These are phyloP conservation scores for Drosophila bipectinata DNA, from an alignment of 1,140 invertebrate genomes.

Conservation along the genomic window DNA sequence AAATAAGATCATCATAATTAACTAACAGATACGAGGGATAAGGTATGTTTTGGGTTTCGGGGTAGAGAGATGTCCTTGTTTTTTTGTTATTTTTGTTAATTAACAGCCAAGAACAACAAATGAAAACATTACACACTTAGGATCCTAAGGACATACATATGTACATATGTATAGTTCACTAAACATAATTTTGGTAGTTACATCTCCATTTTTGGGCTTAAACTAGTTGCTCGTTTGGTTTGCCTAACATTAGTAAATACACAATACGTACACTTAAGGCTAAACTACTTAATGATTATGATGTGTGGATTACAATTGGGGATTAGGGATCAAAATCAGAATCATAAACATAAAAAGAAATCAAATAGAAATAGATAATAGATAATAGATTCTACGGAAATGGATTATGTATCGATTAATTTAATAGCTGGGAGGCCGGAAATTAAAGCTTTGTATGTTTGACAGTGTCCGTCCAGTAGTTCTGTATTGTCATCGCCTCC, in stretches of 20 bases:
- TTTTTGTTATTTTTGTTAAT: no score
- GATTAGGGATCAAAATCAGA: background rate
- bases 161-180: constrained; percentile 22
- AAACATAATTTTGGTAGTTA: constrained; percentile 77
- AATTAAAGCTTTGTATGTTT: constrained; percentile 95
- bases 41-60: constrained; percentile 6
- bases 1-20: constrained; percentile 41
- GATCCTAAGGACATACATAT: constrained; percentile 37
- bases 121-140: constrained; percentile 55
- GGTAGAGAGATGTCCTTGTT: background rate
- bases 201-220: constrained; percentile 38
- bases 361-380: background rate
- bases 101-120: constrained; percentile 1
- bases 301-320: constrained; percentile 37
- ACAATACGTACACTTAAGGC: constrained; percentile 56
- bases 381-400: constrained; percentile 10
- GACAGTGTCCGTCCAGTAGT: constrained; percentile 96
- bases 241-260: constrained; percentile 75
- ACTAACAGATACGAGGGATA: constrained; percentile 24
- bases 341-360: no score
- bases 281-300: constrained; percentile 68
- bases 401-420: background rate
- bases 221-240: constrained; percentile 60
- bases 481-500: constrained; percentile 96
- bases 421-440: constrained; percentile 17